These are phyloP conservation scores for Pangasius djambal DNA, from an alignment of 2,797 vertebrate species.

Conservation along the genomic window DNA sequence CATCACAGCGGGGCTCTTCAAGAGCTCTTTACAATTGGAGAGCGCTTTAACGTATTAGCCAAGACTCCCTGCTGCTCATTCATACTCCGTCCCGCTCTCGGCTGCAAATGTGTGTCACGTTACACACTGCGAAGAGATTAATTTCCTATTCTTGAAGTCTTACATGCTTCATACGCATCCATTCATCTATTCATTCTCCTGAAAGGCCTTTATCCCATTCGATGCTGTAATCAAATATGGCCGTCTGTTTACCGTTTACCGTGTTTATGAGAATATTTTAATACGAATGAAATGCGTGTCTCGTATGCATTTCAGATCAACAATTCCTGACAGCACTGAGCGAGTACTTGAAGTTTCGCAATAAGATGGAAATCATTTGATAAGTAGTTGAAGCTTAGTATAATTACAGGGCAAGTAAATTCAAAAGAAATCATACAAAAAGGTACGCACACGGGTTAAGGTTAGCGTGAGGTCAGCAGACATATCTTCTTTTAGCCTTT, in stretches of 20 bases:
- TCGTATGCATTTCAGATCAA: neutral
- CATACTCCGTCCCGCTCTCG: neutral
- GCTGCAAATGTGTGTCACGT: slow-evolving; percentile 8
- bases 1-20: slow-evolving; percentile 32
- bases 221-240: neutral
- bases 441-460: no score
- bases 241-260: neutral
- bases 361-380: neutral
- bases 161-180: neutral
- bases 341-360: neutral
- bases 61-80: slow-evolving; percentile 33
- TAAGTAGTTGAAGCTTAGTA: neutral
- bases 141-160: neutral
- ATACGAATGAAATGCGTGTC: no score
- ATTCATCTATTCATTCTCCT: neutral
- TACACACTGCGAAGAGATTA: neutral
- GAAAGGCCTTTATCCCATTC: neutral
- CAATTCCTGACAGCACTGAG: neutral
- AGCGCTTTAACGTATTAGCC: slow-evolving; percentile 43
- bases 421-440: neutral
- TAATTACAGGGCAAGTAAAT: neutral
- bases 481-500: neutral
- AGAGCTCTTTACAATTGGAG: slow-evolving; percentile 47
- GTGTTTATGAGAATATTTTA: neutral
- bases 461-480: neutral